A percentile compares a stretch with the other conserved stretches of the same genome.
Conservation (phyloP, 2,888 invertebrate genomes). For the Parascotia fuliginaria region DNA sequence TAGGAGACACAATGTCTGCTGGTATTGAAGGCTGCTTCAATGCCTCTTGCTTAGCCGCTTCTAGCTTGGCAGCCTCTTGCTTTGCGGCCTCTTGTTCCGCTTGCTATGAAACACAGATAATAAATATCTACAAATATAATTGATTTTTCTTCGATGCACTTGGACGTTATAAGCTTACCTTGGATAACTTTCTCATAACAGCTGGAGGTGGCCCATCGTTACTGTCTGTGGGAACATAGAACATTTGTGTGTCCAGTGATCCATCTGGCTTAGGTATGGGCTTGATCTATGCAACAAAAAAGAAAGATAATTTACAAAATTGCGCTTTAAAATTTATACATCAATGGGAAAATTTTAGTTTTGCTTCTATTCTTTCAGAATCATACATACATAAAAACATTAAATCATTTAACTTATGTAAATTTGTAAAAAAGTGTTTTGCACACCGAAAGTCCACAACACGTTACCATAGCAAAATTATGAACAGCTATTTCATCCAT, state of each 20-base stretch:
- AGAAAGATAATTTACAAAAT: neutral
- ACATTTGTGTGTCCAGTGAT: constrained; percentile 91
- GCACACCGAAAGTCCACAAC: too few relatives aligned
- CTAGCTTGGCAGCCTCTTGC: constrained; percentile 63
- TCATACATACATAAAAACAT: too few relatives aligned
- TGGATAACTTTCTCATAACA: constrained; percentile 71
- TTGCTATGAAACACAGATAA: constrained; percentile 47
- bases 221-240: constrained; percentile 90
- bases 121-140: too few relatives aligned
- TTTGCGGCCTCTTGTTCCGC: constrained; percentile 54
- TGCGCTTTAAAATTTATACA: too few relatives aligned
- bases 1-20: constrained; percentile 9
- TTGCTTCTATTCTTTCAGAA: too few relatives aligned
- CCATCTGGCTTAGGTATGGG: constrained; percentile 93
- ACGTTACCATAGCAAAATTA: too few relatives aligned
- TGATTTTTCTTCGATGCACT: too few relatives aligned
- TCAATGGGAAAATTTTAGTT: too few relatives aligned
- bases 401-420: too few relatives aligned
- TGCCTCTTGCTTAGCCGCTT: constrained; percentile 31
- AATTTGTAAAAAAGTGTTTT: too few relatives aligned
- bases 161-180: constrained; percentile 61
- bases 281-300: constrained; percentile 85
- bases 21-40: constrained; percentile 28
- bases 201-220: constrained; percentile 84
- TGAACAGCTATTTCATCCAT: too few relatives aligned